Evolutionary conservation across 2,797 vertebrate species (phyloP).

Genomic region (Xenopus petersii): DNA sequence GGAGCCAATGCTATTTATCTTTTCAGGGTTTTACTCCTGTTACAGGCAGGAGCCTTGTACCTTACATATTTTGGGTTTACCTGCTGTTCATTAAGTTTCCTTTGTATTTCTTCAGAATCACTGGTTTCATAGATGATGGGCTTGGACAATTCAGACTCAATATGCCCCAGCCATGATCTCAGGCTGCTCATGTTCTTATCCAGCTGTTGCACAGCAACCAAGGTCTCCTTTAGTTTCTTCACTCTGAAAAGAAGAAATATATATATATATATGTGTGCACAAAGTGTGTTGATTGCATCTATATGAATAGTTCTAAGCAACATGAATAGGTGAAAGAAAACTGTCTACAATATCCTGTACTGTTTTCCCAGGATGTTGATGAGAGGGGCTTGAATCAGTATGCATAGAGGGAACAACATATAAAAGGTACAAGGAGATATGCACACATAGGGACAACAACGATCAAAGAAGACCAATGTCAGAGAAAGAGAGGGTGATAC

Average conservation of each 20-base stretch:
- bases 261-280: too few species aligned
- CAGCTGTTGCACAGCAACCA: constrained; percentile 91
- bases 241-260: constrained; percentile 68
- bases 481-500: too few species aligned
- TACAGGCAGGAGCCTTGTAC: constrained; percentile 39
- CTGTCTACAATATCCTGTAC: too few species aligned
- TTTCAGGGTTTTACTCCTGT: constrained; percentile 42
- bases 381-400: too few species aligned
- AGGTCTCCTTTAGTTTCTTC: constrained; percentile 93
- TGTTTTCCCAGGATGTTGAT: too few species aligned
- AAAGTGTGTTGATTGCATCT: too few species aligned
- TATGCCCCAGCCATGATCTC: constrained; percentile 87
- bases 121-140: constrained; percentile 92
- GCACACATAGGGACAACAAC: too few species aligned
- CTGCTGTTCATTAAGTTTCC: constrained; percentile 93
- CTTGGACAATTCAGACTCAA: constrained; percentile 90
- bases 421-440: too few species aligned
- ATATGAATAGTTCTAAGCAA: too few species aligned
- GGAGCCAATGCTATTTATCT: constrained; percentile 40
- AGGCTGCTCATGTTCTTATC: constrained; percentile 97
- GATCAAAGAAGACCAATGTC: too few species aligned
- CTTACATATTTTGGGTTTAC: constrained; percentile 63
- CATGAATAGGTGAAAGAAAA: too few species aligned
- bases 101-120: constrained; percentile 90
- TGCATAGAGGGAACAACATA: too few species aligned